Evolutionary conservation across 2,113 vertebrate species (phyloP), one percentile per base, ranked within the genome.

Genomic region (Pluvianellus socialis): DNA sequence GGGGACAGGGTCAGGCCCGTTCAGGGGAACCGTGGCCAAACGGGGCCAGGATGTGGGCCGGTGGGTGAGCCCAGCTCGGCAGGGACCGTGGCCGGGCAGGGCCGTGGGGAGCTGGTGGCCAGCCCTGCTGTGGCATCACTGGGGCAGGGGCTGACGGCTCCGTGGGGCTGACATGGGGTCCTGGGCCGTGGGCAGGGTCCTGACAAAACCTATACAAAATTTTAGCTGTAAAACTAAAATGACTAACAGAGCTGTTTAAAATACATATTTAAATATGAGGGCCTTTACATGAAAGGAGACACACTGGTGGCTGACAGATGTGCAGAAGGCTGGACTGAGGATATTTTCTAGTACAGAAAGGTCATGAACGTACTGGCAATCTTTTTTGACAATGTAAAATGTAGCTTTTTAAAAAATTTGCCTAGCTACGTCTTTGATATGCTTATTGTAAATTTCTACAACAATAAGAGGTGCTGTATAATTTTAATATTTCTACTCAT

Each of bases 81-180:
- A 30, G 12, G 14, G 19, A 33, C 12, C 2, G 0, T 38, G 47
- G 42, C 11, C 1, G 1, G 4, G 17, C 49, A 12, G 3, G 44
- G n/a, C 23, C 38, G 42, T 5, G 5, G 14, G 28, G 12, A 61
- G 50, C 55, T 62, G 49, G 50, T 38, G 9, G 27, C 0, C 0
- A 1, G 40, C 14, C 26, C 33, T 71, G 52, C 62, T 65, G 49
- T 50, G 49, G 49, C 21, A 23, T 50, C 5, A 10, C 56, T 86
- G 68, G 44, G 21, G 23, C 30, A 20, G 59, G 32, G 35, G 20
- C 18, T 58, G 67, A 5, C 1, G 5, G 3, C 53, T 22, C 19
- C 2, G 3, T 22, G 47, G 17, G 9, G 4, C n/a, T 79, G 67
- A 40, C 7, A 7, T 19, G 49, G 9, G 3, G 10, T 14, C 40